Conservation (phyloP, 2,113 vertebrate species). For the Helogale parvula region DNA sequence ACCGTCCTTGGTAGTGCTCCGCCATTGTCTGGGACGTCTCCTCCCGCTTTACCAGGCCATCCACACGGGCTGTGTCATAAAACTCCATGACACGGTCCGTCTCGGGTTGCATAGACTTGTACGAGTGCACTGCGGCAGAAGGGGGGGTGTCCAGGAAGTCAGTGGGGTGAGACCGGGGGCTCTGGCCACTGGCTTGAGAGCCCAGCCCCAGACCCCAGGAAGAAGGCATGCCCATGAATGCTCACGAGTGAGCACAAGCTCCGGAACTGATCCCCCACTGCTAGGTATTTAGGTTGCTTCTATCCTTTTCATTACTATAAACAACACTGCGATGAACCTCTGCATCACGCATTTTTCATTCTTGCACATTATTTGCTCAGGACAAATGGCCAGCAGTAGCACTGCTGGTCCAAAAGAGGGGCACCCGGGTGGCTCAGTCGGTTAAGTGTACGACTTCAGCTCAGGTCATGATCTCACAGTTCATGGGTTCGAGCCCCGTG, state of each 20-base stretch:
- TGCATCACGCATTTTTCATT: neutral
- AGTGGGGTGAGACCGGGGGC: neutral
- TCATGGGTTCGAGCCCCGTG: too few species aligned
- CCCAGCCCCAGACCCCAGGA: neutral
- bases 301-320: neutral
- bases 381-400: neutral
- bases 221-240: neutral
- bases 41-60: constrained; percentile 86
- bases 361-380: neutral
- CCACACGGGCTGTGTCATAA: constrained; percentile 79
- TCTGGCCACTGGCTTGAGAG: rapidly evolving
- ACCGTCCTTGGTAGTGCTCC: constrained; percentile 86
- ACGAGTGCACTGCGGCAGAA: constrained; percentile 87
- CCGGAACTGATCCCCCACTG: neutral
- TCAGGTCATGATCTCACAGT: too few species aligned
- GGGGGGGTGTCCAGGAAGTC: rapidly evolving
- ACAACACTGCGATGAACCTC: neutral
- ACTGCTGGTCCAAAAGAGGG: neutral
- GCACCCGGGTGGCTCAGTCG: too few species aligned
- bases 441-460: too few species aligned
- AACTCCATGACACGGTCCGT: constrained; percentile 89
- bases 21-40: constrained; percentile 84
- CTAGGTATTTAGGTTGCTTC: neutral
- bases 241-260: neutral
- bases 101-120: constrained; percentile 80